Evolutionary conservation across 2,113 vertebrate genomes (phyloP).

Genomic region (Tursiops truncatus): DNA sequence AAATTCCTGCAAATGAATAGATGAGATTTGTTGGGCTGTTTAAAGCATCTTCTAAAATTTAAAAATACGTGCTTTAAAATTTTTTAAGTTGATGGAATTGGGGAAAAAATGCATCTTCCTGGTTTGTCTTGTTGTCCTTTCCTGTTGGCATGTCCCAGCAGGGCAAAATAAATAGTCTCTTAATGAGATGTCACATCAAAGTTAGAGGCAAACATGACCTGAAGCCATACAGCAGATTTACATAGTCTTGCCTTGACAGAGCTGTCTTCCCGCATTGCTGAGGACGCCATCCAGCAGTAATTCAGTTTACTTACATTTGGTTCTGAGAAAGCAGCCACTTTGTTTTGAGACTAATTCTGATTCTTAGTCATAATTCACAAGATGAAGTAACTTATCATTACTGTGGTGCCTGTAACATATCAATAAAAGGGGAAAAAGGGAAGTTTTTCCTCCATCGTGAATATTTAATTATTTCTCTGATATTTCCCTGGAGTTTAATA

Average conservation of each 20-base stretch:
- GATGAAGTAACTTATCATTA: neutral
- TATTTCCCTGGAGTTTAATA: constrained; percentile 11
- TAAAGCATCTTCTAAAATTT: neutral
- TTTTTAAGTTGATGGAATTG: neutral
- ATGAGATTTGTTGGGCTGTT: neutral
- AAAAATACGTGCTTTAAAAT: neutral
- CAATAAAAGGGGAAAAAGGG: neutral
- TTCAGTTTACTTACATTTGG: constrained; percentile 24
- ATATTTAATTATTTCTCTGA: constrained; percentile 9
- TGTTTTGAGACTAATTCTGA: constrained; percentile 45
- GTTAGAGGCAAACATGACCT: neutral
- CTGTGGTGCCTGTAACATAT: neutral
- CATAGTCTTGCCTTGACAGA: neutral
- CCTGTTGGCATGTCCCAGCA: neutral
- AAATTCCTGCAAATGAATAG: neutral
- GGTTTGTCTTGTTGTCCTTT: neutral
- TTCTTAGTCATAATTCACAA: neutral
- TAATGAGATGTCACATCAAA: constrained; percentile 10
- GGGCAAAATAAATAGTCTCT: constrained; percentile 20
- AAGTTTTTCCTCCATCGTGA: neutral
- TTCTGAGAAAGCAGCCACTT: constrained; percentile 43
- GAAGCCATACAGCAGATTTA: constrained; percentile 4
- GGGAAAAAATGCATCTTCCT: neutral
- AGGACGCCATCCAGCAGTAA: neutral
- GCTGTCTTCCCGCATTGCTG: neutral